Evolutionary conservation across 2,113 vertebrate genomes (phyloP).

Genomic region (Fregata magnificens): DNA sequence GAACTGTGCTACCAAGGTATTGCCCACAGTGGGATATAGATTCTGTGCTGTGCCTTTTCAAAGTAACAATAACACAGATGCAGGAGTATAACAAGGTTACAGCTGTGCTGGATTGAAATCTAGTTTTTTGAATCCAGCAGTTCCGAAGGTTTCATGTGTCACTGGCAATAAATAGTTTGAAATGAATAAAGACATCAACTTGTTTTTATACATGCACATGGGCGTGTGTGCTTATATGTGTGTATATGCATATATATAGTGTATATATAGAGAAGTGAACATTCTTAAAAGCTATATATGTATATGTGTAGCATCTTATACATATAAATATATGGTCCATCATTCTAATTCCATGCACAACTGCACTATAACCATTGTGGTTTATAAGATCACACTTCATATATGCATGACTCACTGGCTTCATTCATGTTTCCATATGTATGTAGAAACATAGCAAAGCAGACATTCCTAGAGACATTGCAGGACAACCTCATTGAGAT

Average conservation of each 20-base stretch:
- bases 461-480: conserved; percentile 99
- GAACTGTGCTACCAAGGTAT: neutral
- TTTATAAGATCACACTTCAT: conserved; percentile 77
- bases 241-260: conserved; percentile 32
- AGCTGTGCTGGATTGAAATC: neutral
- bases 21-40: neutral
- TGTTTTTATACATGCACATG: neutral
- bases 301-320: conserved; percentile 60
- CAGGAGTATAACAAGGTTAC: neutral
- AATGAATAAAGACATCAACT: neutral
- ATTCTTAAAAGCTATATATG: conserved; percentile 53
- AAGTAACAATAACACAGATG: neutral
- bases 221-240: neutral
- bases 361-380: conserved; percentile 69
- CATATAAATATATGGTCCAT: conserved; percentile 64
- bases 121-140: neutral
- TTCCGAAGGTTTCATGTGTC: neutral
- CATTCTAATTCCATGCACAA: conserved; percentile 69
- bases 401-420: conserved; percentile 92
- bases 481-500: conserved; percentile 99
- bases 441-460: conserved; percentile 99
- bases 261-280: conserved; percentile 5
- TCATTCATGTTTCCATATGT: conserved; percentile 98
- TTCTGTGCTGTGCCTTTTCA: neutral
- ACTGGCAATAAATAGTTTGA: neutral